These are phyloP conservation scores for Tigriopus japonicus DNA, from an alignment of 1,140 invertebrate genomes.

Conservation along the genomic window DNA sequence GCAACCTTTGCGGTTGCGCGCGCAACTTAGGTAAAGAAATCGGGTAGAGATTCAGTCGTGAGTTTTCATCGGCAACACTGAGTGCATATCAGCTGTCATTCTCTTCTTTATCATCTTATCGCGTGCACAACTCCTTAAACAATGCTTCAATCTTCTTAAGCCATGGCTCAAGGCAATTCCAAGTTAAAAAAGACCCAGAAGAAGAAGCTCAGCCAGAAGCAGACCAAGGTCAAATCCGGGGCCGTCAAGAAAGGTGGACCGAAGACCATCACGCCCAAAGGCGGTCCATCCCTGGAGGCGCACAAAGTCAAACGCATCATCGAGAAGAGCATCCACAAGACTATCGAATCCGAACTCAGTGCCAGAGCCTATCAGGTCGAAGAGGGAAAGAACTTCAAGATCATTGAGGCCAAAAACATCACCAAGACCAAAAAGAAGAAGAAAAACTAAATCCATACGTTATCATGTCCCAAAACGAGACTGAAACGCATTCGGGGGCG, in stretches of 20 bases:
- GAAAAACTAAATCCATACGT: slow-evolving; percentile 7
- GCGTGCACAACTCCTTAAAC: too few species aligned
- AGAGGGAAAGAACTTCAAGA: slow-evolving; percentile 1
- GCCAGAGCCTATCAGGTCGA: neutral
- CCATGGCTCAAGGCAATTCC: neutral
- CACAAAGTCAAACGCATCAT: neutral
- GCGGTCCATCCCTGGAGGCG: too few species aligned
- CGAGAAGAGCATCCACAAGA: slow-evolving; percentile 1
- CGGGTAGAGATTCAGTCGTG: too few species aligned
- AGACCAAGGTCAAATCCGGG: neutral
- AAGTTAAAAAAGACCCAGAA: neutral
- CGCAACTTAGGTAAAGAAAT: too few species aligned
- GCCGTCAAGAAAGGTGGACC: neutral
- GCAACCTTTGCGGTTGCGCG: too few species aligned
- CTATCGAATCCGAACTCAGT: slow-evolving; percentile 4
- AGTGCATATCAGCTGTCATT: too few species aligned
- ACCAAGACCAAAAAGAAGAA: neutral
- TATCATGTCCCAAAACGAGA: neutral
- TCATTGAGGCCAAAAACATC: neutral
- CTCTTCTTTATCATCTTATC: too few species aligned
- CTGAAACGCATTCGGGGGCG: neutral
- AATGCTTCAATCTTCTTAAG: too few species aligned
- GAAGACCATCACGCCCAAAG: neutral
- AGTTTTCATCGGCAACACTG: too few species aligned
- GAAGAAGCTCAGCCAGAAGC: neutral